Base-by-base conservation (phyloP, 2,113 vertebrate species). In the Cranoglanis bouderius region DNA sequence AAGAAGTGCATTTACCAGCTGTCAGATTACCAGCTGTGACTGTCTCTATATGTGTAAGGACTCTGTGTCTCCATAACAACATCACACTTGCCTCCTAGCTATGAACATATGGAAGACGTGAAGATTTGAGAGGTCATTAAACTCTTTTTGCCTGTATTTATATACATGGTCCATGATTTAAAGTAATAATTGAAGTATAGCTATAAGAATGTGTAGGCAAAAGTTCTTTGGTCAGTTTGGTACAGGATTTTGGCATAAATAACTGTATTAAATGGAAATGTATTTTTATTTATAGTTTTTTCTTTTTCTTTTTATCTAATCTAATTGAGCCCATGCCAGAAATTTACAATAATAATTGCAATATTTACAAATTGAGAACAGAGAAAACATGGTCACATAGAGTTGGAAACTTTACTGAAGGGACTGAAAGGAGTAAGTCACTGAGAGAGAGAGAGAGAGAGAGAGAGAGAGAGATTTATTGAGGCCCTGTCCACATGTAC, bases 1-100 rank as follows among this genome's bases (percentile, higher is more conserved):
- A 70, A 46, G 65, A 88, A 89, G 46, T 12, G 35, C 53, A 84
- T 90, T 89, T 49, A 59, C 61, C 59, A 80, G 72, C 35, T 83
- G 78, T 86, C 84, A 85, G 61, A 88, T 63, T 81, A 83, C 59
- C 24, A 59, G 55, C 81, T 82, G 81, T 59, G 81, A 40, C 55
- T 6, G 59, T 88, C 35, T 72, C 65, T 85, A 26, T 55, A 49
- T 67, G 38, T 63, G 35, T 81, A 35, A 51, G 46, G 63, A 14
- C n/a, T 75, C 43, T 35, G 10, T 43, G 81, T 83, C 19, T 83
- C 35, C 81, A 59, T 83, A 83, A 83, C 81, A 83, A 83, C 51
- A 57, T 12, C 8, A 24, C 35, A 43, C 55, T 43, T 40, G 35
- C 55, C 2, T 40, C 26, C 81, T 61, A 83, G 26, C n/a, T 32